Evolutionary conservation across 2,113 vertebrate species (phyloP).

Genomic region (Regulus satrapa): DNA sequence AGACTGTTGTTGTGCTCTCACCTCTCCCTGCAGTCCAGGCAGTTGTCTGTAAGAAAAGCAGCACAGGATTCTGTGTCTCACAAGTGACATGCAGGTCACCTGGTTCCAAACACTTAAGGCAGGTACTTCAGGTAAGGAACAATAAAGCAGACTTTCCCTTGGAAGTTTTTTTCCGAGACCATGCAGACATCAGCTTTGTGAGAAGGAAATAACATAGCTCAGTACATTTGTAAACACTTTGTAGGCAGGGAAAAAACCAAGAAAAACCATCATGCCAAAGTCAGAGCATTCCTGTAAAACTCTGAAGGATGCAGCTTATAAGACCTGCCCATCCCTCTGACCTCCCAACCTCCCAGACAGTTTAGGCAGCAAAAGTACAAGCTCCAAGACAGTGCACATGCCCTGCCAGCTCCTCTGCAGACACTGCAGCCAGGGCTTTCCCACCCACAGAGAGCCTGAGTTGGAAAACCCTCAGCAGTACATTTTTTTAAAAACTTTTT

Average conservation of each 20-base stretch:
- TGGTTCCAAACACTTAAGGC: not conserved
- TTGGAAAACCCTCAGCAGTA: not conserved
- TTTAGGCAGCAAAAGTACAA: not conserved
- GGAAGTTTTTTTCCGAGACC: not conserved
- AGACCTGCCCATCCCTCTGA: not conserved
- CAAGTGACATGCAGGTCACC: not conserved
- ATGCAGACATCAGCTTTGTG: not conserved
- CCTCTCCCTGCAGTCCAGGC: not conserved
- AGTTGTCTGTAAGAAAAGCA: not conserved
- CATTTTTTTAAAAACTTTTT: not conserved
- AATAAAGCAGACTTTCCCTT: not conserved
- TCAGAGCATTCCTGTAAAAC: not conserved
- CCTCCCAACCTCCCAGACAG: not conserved
- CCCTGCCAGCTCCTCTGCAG: not conserved
- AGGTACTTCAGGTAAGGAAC: not conserved
- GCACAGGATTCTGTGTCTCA: not conserved
- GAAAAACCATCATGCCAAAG: not conserved
- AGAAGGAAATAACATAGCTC: not conserved
- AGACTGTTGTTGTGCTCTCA: not conserved
- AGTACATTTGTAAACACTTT: not conserved
- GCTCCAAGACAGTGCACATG: accelerated
- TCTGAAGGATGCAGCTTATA: no score
- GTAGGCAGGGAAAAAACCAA: not conserved
- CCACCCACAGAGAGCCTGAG: not conserved
- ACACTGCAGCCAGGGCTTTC: not conserved